Base-by-base conservation (phyloP, 2,797 vertebrate genomes). In the Alosa sapidissima region DNA sequence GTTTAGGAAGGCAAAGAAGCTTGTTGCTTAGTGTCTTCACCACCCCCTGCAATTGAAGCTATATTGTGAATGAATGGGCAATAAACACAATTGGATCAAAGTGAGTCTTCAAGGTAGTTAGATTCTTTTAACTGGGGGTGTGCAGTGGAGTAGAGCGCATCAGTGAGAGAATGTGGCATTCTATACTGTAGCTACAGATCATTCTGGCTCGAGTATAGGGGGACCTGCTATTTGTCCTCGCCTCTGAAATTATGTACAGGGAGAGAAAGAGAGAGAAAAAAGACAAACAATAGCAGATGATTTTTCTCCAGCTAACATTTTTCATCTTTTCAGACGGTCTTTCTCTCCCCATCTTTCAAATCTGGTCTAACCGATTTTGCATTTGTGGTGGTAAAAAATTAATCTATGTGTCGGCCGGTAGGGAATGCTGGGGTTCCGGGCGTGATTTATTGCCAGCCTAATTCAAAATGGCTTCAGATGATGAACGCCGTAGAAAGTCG, bases 391-490 rank as follows among this genome's bases (percentile, higher is more conserved):
- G 11, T 84, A 89, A 90, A 91, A 90, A 94, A 95, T 95, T 93
- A 94, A 94, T 95, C 92, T 90, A 91, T 90, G 91, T 91, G 90
- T 92, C 86, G 90, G 90, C 91, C 90, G 87, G 89, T 89, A 90
- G 91, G 91, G 92, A 92, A 91, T 92, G 91, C 92, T 88, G 90
- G 91, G 92, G 92, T 93, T 87, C 87, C 89, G 91, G 90, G 87
- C 86, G 89, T 95, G 94, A 95, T 96, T 95, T 95, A 96, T 96
- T 94, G 93, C 94, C 2, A 89, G 92, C 90, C 93, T 96, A 95
- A 95, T 96, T 95, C 92, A 93, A 92, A 93, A 91, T 88, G 93
- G 93, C 94, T 90, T 92, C 85, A 89, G 88, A 94, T 94, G 94
- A 95, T 94, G 93, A 93, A 91, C 89, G 89, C 89, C 83, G 88